These are phyloP conservation scores for Henricia sp. DNA, from an alignment of 53 echinoderm and acorn worm species.

Conservation along the genomic window DNA sequence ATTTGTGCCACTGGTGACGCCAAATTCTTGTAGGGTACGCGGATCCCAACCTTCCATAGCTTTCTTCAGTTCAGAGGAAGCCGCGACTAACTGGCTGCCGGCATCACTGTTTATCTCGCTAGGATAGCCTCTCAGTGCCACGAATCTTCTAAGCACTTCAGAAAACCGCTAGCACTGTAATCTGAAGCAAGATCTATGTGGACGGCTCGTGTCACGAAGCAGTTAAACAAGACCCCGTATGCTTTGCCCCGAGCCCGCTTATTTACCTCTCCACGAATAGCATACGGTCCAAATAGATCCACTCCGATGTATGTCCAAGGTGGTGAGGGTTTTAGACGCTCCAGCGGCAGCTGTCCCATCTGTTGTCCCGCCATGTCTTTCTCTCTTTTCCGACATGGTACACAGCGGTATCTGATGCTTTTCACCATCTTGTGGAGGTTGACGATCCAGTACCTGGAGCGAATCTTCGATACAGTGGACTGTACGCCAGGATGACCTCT, in stretches of 20 bases:
- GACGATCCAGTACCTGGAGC: slow-evolving; percentile 26
- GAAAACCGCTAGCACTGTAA: slow-evolving; percentile 50
- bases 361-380: background rate
- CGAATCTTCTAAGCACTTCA: slow-evolving; percentile 60
- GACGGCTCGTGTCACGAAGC: slow-evolving; percentile 53
- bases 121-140: slow-evolving; percentile 53
- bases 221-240: slow-evolving; percentile 65
- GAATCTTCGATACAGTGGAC: slow-evolving; percentile 52
- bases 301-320: slow-evolving; percentile 62
- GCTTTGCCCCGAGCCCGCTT: slow-evolving; percentile 39
- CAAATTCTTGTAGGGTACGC: slow-evolving; percentile 8
- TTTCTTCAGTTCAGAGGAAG: slow-evolving; percentile 21
- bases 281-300: slow-evolving; percentile 61
- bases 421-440: slow-evolving; percentile 10
- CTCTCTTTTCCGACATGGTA: slow-evolving; percentile 26
- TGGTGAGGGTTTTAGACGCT: slow-evolving; percentile 59
- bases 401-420: background rate
- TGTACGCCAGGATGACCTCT: slow-evolving; percentile 40
- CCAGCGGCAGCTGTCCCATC: slow-evolving; percentile 24
- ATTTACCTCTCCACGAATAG: slow-evolving; percentile 47
- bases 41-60: slow-evolving; percentile 6
- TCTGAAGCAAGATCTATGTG: slow-evolving; percentile 50
- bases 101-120: slow-evolving; percentile 58
- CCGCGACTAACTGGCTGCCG: slow-evolving; percentile 56
- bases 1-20: slow-evolving; percentile 17